These are phyloP conservation scores for Tiliqua scincoides DNA, from an alignment of 2,113 vertebrate genomes.

Conservation along the genomic window DNA sequence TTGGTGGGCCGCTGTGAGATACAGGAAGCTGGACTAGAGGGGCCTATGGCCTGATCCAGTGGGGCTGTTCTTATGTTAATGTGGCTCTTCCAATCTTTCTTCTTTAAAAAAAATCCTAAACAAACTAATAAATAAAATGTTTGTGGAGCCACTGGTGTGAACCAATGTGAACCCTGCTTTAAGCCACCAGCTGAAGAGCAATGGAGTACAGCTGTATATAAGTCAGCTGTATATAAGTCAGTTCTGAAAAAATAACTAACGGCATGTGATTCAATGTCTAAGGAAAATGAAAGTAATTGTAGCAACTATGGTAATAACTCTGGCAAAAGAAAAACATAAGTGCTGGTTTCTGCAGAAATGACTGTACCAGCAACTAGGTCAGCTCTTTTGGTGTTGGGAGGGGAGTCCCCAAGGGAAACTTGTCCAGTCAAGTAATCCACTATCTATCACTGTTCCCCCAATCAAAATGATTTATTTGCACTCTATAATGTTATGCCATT, in stretches of 20 bases:
- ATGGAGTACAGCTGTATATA: neutral
- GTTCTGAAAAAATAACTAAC: neutral
- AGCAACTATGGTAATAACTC: neutral
- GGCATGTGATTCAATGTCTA: slow-evolving; percentile 4
- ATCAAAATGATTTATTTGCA: neutral
- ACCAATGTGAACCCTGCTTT: neutral
- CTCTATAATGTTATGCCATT: neutral
- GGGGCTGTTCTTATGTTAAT: too few species aligned
- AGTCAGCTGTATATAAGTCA: neutral
- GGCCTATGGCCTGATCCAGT: too few species aligned
- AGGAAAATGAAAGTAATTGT: slow-evolving; percentile 16
- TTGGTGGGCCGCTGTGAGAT: too few species aligned
- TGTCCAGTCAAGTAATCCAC: slow-evolving; percentile 49
- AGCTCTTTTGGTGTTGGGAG: slow-evolving; percentile 43
- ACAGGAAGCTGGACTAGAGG: too few species aligned
- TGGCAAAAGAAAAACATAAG: slow-evolving; percentile 14
- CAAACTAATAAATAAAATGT: neutral
- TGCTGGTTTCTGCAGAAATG: slow-evolving; percentile 37
- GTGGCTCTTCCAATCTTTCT: neutral
- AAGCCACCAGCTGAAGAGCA: too few species aligned
- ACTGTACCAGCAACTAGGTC: slow-evolving; percentile 57
- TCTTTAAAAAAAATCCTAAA: neutral
- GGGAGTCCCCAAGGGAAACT: slow-evolving; percentile 19
- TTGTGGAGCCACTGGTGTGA: neutral
- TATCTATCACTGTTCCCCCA: slow-evolving; percentile 34